Base-by-base conservation (phyloP, 2,888 invertebrate genomes). In the Odontocerum albicorne region DNA sequence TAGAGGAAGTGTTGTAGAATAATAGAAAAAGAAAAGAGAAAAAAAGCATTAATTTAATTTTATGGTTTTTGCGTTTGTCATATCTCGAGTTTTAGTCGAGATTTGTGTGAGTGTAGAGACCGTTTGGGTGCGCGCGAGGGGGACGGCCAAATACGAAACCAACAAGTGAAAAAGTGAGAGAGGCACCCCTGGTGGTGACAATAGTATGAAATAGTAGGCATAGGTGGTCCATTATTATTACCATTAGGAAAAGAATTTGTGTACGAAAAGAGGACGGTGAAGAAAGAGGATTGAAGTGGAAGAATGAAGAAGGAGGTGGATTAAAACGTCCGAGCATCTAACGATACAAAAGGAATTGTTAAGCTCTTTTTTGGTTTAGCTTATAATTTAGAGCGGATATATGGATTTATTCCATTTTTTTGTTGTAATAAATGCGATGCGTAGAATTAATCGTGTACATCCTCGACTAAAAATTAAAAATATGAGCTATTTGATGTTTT, bases 61-160 rank as follows among this genome's bases (percentile, higher is more conserved):
- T 70, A 77, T 77, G 76, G 77, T 73, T 75, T 75, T 74, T 77
- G 77, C 73, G 74, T 76, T 73, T 77, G 78, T 77, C 77, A 77
- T 72, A 70, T 67, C 62, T 70, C 70, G 68, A 71, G 72, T 67
- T 57, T 69, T 65, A 64, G 66, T 64, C 63, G 65, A 75, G 77
- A 78, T 77, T 77, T 78, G 76, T 77, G 67, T 65, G 64, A 42
- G 49, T 32, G 49, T 32, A 35, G 33, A 15, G 40, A 21, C 49
- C 57, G 46, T 42, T 32, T 19, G 39, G 42, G 52, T 27, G 51
- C 43, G 52, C 16, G 43, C 35, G 50, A 54, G 38, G 33, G 44
- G 42, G 50, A 54, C 51, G 43, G 15, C 12, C 15, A 10, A 32
- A 43, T n/a, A 21, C 12, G 33, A 16, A 8, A 6, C 8, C 20